These are phyloP conservation scores for Onchidella celtica DNA, from an alignment of 2,888 invertebrate species.

Conservation along the genomic window DNA sequence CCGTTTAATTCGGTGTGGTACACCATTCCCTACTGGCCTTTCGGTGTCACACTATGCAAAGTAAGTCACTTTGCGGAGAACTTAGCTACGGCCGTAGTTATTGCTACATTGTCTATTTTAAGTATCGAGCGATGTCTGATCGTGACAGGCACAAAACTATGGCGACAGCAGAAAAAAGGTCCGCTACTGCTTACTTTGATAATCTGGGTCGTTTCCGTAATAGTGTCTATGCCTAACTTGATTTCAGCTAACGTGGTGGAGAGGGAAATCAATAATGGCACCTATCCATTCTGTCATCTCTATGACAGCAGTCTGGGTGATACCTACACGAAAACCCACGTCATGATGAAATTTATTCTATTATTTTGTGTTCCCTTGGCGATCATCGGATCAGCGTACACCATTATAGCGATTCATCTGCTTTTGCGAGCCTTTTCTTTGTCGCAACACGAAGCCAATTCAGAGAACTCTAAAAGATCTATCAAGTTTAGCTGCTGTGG, in stretches of 20 bases:
- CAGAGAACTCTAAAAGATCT: not conserved
- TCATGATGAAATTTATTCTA: slow-evolving; percentile 52
- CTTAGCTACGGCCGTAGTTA: slow-evolving; percentile 54
- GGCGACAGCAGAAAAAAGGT: slow-evolving; percentile 22
- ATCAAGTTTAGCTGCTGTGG: not conserved
- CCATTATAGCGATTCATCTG: slow-evolving; percentile 51
- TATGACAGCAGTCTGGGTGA: slow-evolving; percentile 60
- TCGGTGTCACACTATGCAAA: slow-evolving; percentile 59
- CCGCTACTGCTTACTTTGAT: slow-evolving; percentile 51
- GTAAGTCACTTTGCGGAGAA: slow-evolving; percentile 59
- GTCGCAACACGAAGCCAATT: not conserved
- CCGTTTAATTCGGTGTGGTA: slow-evolving; percentile 61
- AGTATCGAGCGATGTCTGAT: slow-evolving; percentile 60
- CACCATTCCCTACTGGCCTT: slow-evolving; percentile 59
- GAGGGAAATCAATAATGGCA: not conserved
- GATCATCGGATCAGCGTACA: slow-evolving; percentile 54
- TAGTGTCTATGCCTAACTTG: slow-evolving; percentile 57
- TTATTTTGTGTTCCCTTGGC: slow-evolving; percentile 57
- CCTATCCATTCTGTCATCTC: slow-evolving; percentile 54
- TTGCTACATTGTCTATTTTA: slow-evolving; percentile 57
- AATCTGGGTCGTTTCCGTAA: slow-evolving; percentile 56
- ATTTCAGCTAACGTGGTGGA: slow-evolving; percentile 48
- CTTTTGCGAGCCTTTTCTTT: slow-evolving; percentile 43
- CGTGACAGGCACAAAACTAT: slow-evolving; percentile 48
- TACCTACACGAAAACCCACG: slow-evolving; percentile 58